Evolutionary conservation across 2,113 vertebrate species (phyloP).

Genomic region (Lepus timidus): DNA sequence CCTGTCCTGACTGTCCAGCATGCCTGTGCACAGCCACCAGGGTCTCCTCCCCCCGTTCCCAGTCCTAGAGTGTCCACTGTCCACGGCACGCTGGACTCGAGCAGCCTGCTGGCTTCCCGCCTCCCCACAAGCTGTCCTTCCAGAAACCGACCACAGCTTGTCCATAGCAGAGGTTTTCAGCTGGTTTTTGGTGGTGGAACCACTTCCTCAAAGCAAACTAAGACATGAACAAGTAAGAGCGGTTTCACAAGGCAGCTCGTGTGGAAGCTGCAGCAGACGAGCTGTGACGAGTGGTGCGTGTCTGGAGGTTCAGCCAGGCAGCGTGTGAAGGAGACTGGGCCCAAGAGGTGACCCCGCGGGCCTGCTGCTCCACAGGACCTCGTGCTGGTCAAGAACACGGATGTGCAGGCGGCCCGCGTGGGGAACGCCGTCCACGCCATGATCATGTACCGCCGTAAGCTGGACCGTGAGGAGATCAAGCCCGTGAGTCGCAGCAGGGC

Average conservation of each 20-base stretch:
- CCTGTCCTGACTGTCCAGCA: not conserved
- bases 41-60: not conserved
- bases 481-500: conserved; percentile 88
- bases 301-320: not conserved
- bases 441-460: conserved; percentile 94
- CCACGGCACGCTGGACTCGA: not conserved
- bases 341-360: not conserved
- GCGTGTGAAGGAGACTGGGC: not conserved
- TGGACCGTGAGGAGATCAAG: conserved; percentile 94
- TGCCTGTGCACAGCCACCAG: not conserved
- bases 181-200: not conserved
- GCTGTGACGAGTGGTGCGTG: accelerated
- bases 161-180: not conserved
- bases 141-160: conserved; percentile 75
- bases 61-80: not conserved
- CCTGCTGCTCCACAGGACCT: conserved; percentile 89
- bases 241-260: not conserved
- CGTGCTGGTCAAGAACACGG: conserved; percentile 89
- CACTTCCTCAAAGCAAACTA: conserved; percentile 18
- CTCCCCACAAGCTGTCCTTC: not conserved
- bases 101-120: not conserved
- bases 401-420: conserved; percentile 92
- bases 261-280: not conserved
- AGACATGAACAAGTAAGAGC: not conserved
- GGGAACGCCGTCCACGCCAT: conserved; percentile 94